A percentile compares a stretch with the other conserved stretches of the same genome.
Evolutionary conservation across 1,140 invertebrate genomes (phyloP).

Genomic region (Phocides pigmalion): DNA sequence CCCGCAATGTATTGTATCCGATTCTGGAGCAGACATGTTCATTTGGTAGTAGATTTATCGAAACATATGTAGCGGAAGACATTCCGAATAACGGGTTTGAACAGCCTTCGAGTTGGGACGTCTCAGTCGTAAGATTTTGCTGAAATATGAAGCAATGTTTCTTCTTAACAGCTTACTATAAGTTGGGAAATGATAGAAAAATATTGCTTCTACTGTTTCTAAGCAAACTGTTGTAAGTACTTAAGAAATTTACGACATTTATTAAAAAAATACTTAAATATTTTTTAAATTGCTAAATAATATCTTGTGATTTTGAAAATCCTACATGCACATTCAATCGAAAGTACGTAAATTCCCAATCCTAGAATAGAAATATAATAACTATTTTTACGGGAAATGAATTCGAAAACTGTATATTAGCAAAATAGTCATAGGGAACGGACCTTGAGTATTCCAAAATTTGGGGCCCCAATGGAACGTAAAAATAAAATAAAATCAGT

Average conservation of each 20-base stretch:
- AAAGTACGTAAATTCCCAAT: no score
- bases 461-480: no score
- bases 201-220: background rate
- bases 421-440: no score
- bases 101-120: conserved; percentile 9
- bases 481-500: no score
- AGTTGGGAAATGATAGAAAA: background rate
- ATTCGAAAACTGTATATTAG: no score
- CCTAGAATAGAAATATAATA: no score
- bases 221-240: background rate
- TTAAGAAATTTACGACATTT: background rate
- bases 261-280: no score
- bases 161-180: conserved; percentile 9
- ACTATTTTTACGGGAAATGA: no score
- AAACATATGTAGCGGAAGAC: conserved; percentile 41
- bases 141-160: conserved; percentile 15
- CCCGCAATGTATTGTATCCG: conserved; percentile 57
- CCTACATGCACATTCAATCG: no score
- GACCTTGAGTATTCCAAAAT: no score
- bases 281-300: no score
- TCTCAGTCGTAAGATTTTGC: conserved; percentile 14
- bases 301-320: no score
- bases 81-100: conserved; percentile 27
- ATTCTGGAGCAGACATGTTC: conserved; percentile 54
- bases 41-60: conserved; percentile 53